Evolutionary conservation across 2,888 invertebrate genomes (phyloP), one percentile per base, ranked within the genome.

Genomic region (Mythimna loreyi): DNA sequence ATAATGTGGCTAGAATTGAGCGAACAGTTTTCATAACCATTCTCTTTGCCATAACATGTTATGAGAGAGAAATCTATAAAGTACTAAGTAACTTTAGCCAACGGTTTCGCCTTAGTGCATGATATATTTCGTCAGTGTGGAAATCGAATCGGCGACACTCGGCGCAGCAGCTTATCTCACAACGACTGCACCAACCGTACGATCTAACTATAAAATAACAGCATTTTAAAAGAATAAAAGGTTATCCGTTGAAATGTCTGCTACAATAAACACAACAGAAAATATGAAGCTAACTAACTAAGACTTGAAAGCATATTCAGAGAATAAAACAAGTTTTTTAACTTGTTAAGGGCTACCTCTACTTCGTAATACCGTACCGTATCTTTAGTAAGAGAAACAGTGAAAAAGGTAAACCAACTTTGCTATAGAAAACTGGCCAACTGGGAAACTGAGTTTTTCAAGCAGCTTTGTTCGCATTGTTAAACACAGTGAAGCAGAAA

Each of bases 201-300:
- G 6, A 8, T 33, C 36, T 36, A n/a, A 16, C 16, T 23, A n/a
- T 13, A 59, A 1, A 16, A 72, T 21, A 3, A 28, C 25, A 52
- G 21, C 19, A 28, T 1, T 3, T 13, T 3, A 36, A 28, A 45
- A 33, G 4, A 62, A 53, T 49, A 36, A 11, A n/a, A 62, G 45
- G 25, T 23, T n/a, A 52, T 23, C 23, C 1, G 16, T 40, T 36
- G 21, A 73, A 71, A 50, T 57, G 5, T 57, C 11, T 30, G 75
- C 67, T 36, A 13, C 23, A 71, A 74, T 30, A 66, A 74, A 71
- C 28, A 52, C 23, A 57, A 52, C 50, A n/a, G 36, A n/a, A 66
- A 63, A 25, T 25, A 36, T 72, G 8, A 64, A 40, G 8, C n/a
- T 62, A 25, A 62, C 36, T 45, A 70, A 47, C 36, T 45, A 16